Evolutionary conservation across 2,113 vertebrate species (phyloP).

Genomic region (Engystomops pustulosus): DNA sequence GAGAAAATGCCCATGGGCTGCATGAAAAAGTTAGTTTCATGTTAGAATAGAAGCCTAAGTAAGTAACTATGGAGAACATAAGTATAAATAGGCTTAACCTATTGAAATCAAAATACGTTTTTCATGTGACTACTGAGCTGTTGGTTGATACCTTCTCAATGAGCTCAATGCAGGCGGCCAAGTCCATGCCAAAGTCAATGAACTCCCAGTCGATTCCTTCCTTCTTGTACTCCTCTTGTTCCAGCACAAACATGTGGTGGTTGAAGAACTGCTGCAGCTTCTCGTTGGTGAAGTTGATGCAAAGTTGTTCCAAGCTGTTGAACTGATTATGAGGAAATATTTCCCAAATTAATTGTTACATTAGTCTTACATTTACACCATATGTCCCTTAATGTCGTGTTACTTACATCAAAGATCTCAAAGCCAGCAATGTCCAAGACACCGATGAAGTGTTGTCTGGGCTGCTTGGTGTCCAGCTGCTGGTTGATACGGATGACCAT

Average conservation of each 20-base stretch:
- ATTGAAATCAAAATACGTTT: too few species aligned
- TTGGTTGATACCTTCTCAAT: slow-evolving; percentile 83
- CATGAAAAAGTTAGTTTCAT: neutral
- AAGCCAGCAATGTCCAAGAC: slow-evolving; percentile 66
- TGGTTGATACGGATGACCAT: slow-evolving; percentile 66
- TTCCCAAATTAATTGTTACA: neutral
- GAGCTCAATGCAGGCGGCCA: slow-evolving; percentile 83
- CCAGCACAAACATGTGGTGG: slow-evolving; percentile 69
- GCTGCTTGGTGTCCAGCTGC: slow-evolving; percentile 66
- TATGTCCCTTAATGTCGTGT: neutral
- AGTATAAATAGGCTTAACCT: too few species aligned
- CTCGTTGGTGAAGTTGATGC: slow-evolving; percentile 70
- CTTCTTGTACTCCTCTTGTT: slow-evolving; percentile 73
- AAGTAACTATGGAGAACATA: too few species aligned
- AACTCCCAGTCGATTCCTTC: slow-evolving; percentile 80
- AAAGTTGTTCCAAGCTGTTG: slow-evolving; percentile 68
- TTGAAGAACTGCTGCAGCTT: slow-evolving; percentile 69
- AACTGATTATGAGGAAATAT: slow-evolving; percentile 58
- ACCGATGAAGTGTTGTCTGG: slow-evolving; percentile 67
- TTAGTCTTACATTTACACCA: neutral
- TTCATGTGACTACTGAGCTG: too few species aligned
- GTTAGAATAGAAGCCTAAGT: too few species aligned
- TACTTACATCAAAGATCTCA: slow-evolving; percentile 66
- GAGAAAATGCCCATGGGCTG: slow-evolving; percentile 78
- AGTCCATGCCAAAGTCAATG: slow-evolving; percentile 83